Base-by-base conservation (phyloP, 2,113 vertebrate genomes). In the Dascyllus trimaculatus region DNA sequence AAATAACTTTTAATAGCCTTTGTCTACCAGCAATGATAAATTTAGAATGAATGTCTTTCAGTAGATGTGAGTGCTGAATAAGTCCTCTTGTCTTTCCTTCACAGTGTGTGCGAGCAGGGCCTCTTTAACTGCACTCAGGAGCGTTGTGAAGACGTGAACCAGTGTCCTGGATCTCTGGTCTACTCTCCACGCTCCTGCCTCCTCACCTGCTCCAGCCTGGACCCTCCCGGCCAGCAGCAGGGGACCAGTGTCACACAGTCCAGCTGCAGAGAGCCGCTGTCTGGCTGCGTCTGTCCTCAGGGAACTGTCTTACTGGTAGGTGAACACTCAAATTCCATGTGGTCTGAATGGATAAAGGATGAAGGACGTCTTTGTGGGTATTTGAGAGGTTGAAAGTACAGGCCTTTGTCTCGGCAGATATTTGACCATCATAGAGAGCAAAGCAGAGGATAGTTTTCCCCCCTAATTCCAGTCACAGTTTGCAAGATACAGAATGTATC, bases 211-310 rank as follows among this genome's bases (percentile, higher is more conserved):
- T 94, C 96, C 58, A 93, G 86, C 14, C 67, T 93, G 35, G 86
- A 92, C 7, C 29, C 83, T 17, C 85, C 89, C 0, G 86, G 86
- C 11, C 85, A 85, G 18, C 88, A 86, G 73, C 87, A 71, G 72
- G 71, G 67, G 14, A 46, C 78, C 19, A 18, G 35, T 0, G 4
- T 51, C 21, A 56, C 80, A 9, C 83, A 77, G 21, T 52, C 59
- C 0, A 84, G 90, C 82, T 99, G 97, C 19, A 24, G 52, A 0
- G 94, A 95, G 43, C 79, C 93, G 4, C 3, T 92, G 0, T 92
- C 95, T 0, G 96, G 96, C 81, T 98, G 97, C 1, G 93, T 97
- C 45, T 98, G 97, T 77, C 97, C 96, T 0, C 85, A 90, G 0
- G 96, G 95, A 68, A 95, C 94, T 0, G 89, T 97, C 18, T 85